phyloP scores from a whole-genome alignment of 2,797 vertebrate species.

The Hafferia zeledoni region DNA sequence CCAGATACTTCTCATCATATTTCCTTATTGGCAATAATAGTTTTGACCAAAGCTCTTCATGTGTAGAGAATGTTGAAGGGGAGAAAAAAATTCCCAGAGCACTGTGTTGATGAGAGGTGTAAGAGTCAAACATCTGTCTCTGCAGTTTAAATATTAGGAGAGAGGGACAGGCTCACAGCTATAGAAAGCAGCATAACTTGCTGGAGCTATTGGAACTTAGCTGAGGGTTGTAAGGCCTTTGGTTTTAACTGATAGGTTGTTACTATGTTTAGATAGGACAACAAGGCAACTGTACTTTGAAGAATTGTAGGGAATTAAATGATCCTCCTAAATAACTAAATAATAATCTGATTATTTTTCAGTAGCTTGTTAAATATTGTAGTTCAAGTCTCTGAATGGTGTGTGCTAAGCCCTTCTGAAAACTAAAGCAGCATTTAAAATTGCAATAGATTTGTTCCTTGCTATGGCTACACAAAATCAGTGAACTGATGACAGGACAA shows the following conservation, averaged over 20 bases:
- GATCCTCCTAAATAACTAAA: not conserved
- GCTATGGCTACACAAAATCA: constrained; percentile 74
- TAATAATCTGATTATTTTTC: not conserved
- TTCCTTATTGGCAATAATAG: not conserved
- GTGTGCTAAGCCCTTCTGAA: not conserved
- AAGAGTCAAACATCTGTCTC: not conserved
- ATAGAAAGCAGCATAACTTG: not conserved
- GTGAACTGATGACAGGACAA: constrained; percentile 76
- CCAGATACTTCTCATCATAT: not conserved
- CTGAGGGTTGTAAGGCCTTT: not conserved
- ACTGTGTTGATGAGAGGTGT: not conserved
- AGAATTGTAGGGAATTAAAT: not conserved
- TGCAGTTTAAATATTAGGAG: not conserved
- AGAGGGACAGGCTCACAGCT: not conserved
- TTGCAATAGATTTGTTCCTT: constrained; percentile 82
- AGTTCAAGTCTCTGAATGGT: not conserved
- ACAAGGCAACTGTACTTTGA: not conserved
- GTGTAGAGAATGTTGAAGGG: not conserved
- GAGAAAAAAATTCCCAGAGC: not conserved
- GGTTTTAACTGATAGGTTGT: not conserved
- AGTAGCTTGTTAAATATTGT: not conserved
- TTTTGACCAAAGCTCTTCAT: not conserved
- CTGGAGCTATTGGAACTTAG: not conserved
- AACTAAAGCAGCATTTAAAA: not conserved
- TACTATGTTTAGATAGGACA: not conserved